Evolutionary conservation across 2,113 vertebrate genomes (phyloP).

Genomic region (Silurus asotus): DNA sequence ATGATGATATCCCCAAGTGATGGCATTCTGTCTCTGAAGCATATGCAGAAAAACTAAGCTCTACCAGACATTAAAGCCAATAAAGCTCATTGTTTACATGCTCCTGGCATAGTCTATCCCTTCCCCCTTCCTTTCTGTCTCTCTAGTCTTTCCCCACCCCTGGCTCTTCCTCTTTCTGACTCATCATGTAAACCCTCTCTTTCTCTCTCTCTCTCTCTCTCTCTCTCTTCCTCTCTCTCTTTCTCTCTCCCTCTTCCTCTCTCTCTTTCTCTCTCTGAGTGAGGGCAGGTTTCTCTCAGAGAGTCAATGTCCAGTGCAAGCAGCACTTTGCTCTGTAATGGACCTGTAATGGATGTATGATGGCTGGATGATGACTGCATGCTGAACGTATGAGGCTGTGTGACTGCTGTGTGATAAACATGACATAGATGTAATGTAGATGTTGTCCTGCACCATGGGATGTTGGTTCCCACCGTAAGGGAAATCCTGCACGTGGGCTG

Average conservation of each 20-base stretch:
- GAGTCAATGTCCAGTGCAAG: constrained; percentile 2
- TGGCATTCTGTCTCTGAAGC: not conserved
- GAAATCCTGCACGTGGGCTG: constrained; percentile 25
- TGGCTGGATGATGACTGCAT: not conserved
- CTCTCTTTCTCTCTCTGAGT: constrained; percentile 5
- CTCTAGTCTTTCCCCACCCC: not conserved
- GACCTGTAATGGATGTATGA: constrained; percentile 1
- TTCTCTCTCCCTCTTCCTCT: constrained; percentile 14
- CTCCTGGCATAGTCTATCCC: constrained; percentile 3
- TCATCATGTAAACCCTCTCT: constrained; percentile 14
- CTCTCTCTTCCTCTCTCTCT: constrained; percentile 7
- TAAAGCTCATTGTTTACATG: constrained; percentile 24
- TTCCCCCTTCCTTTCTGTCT: constrained; percentile 51
- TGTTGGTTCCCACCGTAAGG: constrained; percentile 23
- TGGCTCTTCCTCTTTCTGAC: constrained; percentile 35
- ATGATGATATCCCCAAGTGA: not conserved
- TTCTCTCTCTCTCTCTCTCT: constrained; percentile 17
- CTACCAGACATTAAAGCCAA: not conserved
- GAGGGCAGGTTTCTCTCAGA: constrained; percentile 1
- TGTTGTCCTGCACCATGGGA: constrained; percentile 11
- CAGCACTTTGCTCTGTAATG: constrained; percentile 14
- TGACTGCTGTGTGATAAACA: not conserved
- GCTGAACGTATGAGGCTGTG: not conserved
- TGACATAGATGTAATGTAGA: constrained; percentile 1
- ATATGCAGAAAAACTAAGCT: not conserved